Evolutionary conservation across 2,888 invertebrate genomes (phyloP).

Genomic region (Lacanobia oleracea): DNA sequence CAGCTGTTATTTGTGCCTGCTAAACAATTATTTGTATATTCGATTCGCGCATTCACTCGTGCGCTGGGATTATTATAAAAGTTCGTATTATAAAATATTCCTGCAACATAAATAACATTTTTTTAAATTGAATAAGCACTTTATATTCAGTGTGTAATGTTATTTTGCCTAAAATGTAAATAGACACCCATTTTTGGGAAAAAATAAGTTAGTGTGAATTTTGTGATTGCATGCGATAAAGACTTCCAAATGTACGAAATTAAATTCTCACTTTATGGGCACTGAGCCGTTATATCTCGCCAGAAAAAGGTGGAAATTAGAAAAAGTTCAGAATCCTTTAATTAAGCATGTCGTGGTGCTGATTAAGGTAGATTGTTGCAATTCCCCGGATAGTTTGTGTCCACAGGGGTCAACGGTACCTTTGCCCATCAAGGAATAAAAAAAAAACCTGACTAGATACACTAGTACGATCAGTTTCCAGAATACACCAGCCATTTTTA

Average conservation of each 20-base stretch:
- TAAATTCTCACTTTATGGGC: slow-evolving; percentile 5
- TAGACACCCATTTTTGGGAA: slow-evolving; percentile 34
- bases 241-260: slow-evolving; percentile 13
- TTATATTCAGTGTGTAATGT: slow-evolving; percentile 54
- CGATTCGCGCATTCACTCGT: slow-evolving; percentile 40
- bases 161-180: slow-evolving; percentile 46
- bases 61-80: slow-evolving; percentile 45
- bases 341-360: slow-evolving; percentile 35
- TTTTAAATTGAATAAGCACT: slow-evolving; percentile 50
- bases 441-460: slow-evolving; percentile 60
- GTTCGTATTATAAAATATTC: slow-evolving; percentile 37
- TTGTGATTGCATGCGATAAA: slow-evolving; percentile 39
- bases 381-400: slow-evolving; percentile 50
- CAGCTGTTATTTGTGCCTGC: slow-evolving; percentile 11
- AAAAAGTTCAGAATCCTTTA: slow-evolving; percentile 53
- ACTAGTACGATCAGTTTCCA: slow-evolving; percentile 54
- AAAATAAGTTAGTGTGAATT: slow-evolving; percentile 29
- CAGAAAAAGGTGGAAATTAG: slow-evolving; percentile 12
- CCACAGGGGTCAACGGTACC: slow-evolving; percentile 61
- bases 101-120: slow-evolving; percentile 47
- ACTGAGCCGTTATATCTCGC: slow-evolving; percentile 1
- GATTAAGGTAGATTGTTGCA: slow-evolving; percentile 52
- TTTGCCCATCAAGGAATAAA: slow-evolving; percentile 45
- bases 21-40: slow-evolving; percentile 52
- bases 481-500: slow-evolving; percentile 65